Base-by-base conservation (phyloP, 1,140 invertebrate genomes). In the Propsilocerus akamusi region DNA sequence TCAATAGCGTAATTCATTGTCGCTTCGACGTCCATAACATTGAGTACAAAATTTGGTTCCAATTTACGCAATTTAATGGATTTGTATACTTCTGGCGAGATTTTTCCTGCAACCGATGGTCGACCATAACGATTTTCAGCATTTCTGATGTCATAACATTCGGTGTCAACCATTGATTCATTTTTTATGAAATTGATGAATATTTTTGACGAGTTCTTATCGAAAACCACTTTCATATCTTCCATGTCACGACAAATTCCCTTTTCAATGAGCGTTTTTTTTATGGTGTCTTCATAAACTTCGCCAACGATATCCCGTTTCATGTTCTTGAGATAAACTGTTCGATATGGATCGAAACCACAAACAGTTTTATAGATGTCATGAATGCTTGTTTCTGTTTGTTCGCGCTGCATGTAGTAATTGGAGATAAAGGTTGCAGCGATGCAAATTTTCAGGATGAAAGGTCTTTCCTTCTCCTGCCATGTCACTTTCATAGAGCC, bases 381-480 rank as follows among this genome's bases (percentile, higher is more conserved):
- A 0, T 69, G 63, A 57, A 87, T 81, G n/a, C 68, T 59, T 0
- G 59, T 57, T 51, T 78, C 72, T 30, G 74, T 66, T 24, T 66
- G 55, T 1, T 62, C 66, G 14, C 61, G 56, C 0, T 68, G 68
- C 2, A 73, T 30, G 57, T 78, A 96, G 60, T 88, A 95, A 62
- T 94, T 80, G 0, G 92, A 92, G 69, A 94, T 96, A 66, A 96
- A 95, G 17, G 86, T 86, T 7, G 81, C 72, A 20, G 71, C 69
- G 12, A 73, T 68, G 2, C 67, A 56, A 2, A 83, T 69, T 66
- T 85, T 85, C 0, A 84, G 59, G 11, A 83, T 61, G 0, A 82
- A 65, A 0, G 71, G 58, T 24, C 67, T 65, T 46, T 81, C 72
- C 0, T 62, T 56, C 8, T 68, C 63, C n/a, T 58, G 58, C 65